phyloP scores from a whole-genome alignment of 1,140 invertebrate species.

The Muscidifurax raptorellus region DNA sequence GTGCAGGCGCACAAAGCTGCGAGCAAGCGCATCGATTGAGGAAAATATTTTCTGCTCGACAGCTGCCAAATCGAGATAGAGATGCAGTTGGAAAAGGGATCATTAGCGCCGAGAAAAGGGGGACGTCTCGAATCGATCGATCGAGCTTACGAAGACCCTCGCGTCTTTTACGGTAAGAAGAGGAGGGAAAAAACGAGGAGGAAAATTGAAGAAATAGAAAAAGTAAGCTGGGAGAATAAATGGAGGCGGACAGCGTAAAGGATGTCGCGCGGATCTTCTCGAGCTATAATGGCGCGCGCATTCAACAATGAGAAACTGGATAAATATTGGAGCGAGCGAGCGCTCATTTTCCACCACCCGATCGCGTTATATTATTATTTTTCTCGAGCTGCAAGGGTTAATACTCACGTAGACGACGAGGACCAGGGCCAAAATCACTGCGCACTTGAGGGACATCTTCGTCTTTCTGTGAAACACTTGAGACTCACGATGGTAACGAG shows the following conservation, averaged over 20 bases:
- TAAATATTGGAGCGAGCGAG: background rate
- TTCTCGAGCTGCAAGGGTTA: background rate
- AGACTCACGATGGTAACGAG: background rate
- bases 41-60: constrained; percentile 34
- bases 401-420: constrained; percentile 35
- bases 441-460: background rate
- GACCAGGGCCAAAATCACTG: background rate
- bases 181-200: background rate
- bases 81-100: background rate
- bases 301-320: constrained; percentile 18
- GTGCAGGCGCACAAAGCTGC: constrained; percentile 24
- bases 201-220: background rate
- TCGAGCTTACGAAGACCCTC: background rate
- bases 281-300: constrained; percentile 26
- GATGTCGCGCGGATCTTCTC: too few species aligned
- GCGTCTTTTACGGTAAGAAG: background rate
- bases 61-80: constrained; percentile 11
- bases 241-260: background rate
- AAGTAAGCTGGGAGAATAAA: constrained; percentile 11
- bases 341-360: background rate
- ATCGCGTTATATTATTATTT: background rate
- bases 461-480: background rate
- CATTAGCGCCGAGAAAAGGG: constrained; percentile 30
- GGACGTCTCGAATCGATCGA: constrained; percentile 15
- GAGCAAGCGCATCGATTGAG: constrained; percentile 26